phyloP scores from a whole-genome alignment of 2,113 vertebrate species.

The Nothobranchius furzeri region DNA sequence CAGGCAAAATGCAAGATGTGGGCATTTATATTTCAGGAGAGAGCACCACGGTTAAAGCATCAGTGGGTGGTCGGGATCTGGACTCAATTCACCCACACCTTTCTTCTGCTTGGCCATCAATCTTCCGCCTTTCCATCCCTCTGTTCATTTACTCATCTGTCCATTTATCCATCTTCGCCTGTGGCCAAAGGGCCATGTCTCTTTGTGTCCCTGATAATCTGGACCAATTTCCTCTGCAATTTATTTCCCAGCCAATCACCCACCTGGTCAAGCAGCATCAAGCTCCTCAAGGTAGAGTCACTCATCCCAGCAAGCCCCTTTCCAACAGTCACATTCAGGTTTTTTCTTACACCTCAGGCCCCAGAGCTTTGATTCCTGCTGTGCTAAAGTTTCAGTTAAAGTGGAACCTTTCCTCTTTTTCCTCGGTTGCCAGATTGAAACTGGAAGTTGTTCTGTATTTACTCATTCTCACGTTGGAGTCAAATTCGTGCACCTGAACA shows the following conservation, averaged over 20 bases:
- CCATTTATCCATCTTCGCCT: constrained; percentile 67
- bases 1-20: constrained; percentile 18
- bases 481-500: neutral
- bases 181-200: constrained; percentile 70
- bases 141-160: constrained; percentile 66
- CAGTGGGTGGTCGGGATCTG: constrained; percentile 18
- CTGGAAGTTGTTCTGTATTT: neutral
- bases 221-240: constrained; percentile 77
- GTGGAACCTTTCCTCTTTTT: constrained; percentile 15
- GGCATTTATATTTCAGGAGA: constrained; percentile 49
- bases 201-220: constrained; percentile 78
- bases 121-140: constrained; percentile 47
- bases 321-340: constrained; percentile 55
- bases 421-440: neutral
- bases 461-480: neutral
- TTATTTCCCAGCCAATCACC: constrained; percentile 76
- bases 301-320: constrained; percentile 68
- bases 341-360: constrained; percentile 20
- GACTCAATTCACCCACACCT: constrained; percentile 45
- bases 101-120: constrained; percentile 68
- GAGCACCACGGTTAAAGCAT: constrained; percentile 6
- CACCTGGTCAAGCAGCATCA: constrained; percentile 72
- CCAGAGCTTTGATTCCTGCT: constrained; percentile 48
- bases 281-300: constrained; percentile 74
- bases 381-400: constrained; percentile 41